Evolutionary conservation across 2,888 invertebrate species (phyloP), one percentile per base, ranked within the genome.

Genomic region (Hybos culiciformis): DNA sequence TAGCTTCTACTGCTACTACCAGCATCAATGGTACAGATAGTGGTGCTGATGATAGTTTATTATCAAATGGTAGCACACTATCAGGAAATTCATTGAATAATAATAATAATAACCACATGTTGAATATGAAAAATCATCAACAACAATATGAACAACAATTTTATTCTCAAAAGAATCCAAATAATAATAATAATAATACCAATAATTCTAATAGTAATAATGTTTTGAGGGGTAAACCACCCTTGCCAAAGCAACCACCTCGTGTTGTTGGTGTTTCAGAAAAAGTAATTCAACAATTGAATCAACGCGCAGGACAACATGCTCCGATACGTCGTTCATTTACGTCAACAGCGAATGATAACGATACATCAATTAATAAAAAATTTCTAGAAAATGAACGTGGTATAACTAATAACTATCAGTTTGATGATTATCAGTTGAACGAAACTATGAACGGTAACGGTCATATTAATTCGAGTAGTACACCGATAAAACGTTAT

Each of bases 171-270:
- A 36, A 37, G 39, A 33, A 14, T 41, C 20, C 36, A 17, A 46
- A 45, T 23, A 48, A 46, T 43, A 44, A 46, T 43, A 46, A 47
- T 42, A 50, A 42, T 37, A 50, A 51, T 50, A n/a, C n/a, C n/a
- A n/a, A n/a, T n/a, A n/a, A n/a, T n/a, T n/a, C n/a, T n/a, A 55
- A 53, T 47, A 55, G 54, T 50, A 54, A 57, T 53, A 52, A 55
- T 52, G 48, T 55, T 46, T 61, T 63, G 8, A 58, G 56, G 41
- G 65, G 64, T 40, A 73, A 72, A 56, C 72, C 71, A 50, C 73
- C 72, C 49, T 54, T 72, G 56, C 72, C 72, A 47, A 68, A 69
- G 53, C 62, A 65, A 54, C 71, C 72, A 54, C 70, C 70, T 48
- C 66, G 69, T 53, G 66, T 70, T 21, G 67, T 70, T 41, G 68